Base-by-base conservation (phyloP, 2,113 vertebrate species). In the Chaenocephalus aceratus region DNA sequence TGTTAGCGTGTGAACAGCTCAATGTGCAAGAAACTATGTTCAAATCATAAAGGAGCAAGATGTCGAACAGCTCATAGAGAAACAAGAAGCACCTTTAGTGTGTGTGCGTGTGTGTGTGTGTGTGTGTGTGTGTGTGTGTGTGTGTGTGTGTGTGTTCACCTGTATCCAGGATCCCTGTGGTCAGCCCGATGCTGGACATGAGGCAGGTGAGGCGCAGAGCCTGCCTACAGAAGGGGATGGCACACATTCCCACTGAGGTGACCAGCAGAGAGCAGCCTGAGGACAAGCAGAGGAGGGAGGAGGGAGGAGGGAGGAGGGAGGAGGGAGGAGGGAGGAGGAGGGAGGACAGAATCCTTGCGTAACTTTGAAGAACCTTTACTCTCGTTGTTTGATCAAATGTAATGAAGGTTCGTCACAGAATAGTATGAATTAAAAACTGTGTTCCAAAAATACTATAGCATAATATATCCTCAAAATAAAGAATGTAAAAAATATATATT, bases 91-190 rank as follows among this genome's bases (percentile, higher is more conserved):
- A n/a, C n/a, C n/a, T n/a, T n/a, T n/a, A n/a, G n/a, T n/a, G n/a
- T n/a, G n/a, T n/a, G n/a, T n/a, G n/a, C n/a, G n/a, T n/a, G n/a
- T n/a, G n/a, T n/a, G n/a, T n/a, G n/a, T n/a, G n/a, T n/a, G n/a
- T n/a, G n/a, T 44, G 52, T 9, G 34, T 23, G 44, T 23, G 52
- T 14, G 34, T 23, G n/a, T 44, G 52, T 9, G n/a, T 23, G 44
- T 23, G 34, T 14, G 34, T 15, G n/a, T 44, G 52, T 9, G n/a
- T 23, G 44, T 23, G 52, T 88, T 92, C 75, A 99, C 97, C 97
- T 93, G 97, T 99, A 79, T 98, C 97, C 84, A 99, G 89, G 80
- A 97, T 79, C 9, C 98, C 98, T 94, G 97, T 95, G 0, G 97
- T 95, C 51, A 94, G 85, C 18, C 98, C 98, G 8, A 98, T 95